These are phyloP conservation scores for Chionomys nivalis DNA, from an alignment of 2,113 vertebrate genomes.

Conservation along the genomic window DNA sequence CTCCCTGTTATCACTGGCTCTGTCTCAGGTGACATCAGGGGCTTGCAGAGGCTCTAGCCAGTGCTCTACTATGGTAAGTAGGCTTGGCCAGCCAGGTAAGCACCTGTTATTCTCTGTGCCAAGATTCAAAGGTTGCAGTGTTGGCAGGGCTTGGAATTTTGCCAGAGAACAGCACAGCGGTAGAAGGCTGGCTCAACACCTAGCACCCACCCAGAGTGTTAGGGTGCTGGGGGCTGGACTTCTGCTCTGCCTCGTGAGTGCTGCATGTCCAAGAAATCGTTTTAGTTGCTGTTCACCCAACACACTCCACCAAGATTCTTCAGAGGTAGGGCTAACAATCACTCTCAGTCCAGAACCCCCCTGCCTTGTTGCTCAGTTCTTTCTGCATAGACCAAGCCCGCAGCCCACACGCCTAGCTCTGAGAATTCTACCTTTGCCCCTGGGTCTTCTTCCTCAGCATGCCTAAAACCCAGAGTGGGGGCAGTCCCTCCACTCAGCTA, in stretches of 20 bases:
- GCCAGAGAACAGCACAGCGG: not conserved
- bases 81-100: not conserved
- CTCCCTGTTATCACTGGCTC: not conserved
- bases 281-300: not conserved
- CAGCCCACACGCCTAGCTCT: not conserved
- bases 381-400: not conserved
- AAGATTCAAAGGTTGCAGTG: too few species aligned
- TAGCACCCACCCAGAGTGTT: rapidly evolving
- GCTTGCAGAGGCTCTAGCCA: not conserved
- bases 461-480: not conserved
- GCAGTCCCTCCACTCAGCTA: not conserved
- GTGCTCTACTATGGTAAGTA: too few species aligned
- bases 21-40: not conserved
- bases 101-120: not conserved
- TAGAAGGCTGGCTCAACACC: too few species aligned
- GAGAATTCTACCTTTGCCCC: not conserved
- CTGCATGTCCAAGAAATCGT: rapidly evolving
- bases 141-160: too few species aligned
- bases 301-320: rapidly evolving
- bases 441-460: not conserved
- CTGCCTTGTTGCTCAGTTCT: not conserved
- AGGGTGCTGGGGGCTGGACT: too few species aligned
- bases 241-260: not conserved
- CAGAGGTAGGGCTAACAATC: rapidly evolving
- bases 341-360: too few species aligned